phyloP scores from a whole-genome alignment of 2,797 vertebrate species.

The Florisuga fusca region DNA sequence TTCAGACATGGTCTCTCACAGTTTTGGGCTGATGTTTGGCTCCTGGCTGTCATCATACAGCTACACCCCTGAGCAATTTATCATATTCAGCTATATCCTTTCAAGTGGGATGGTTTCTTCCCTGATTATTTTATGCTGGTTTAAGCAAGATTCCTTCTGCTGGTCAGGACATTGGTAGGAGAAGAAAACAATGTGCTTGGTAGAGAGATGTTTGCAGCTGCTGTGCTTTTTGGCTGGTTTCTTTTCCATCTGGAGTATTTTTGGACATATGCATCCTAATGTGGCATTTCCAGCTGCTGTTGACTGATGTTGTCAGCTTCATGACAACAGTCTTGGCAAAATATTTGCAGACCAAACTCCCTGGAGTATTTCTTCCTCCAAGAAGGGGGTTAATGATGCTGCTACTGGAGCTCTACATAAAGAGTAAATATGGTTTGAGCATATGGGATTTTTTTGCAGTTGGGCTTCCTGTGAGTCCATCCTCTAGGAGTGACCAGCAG shows the following conservation, averaged over 20 bases:
- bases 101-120: neutral
- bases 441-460: neutral
- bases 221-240: neutral
- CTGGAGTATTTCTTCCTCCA: neutral
- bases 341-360: conserved; percentile 27
- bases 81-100: neutral
- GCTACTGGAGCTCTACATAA: neutral
- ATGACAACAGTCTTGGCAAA: conserved; percentile 32
- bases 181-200: neutral
- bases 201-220: neutral
- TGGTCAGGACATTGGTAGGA: neutral
- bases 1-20: accelerated
- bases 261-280: neutral
- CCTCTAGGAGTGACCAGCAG: neutral
- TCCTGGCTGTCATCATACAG: neutral
- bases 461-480: neutral
- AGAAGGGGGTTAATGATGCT: conserved; percentile 11
- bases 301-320: conserved; percentile 46
- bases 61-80: neutral
- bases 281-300: neutral
- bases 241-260: conserved; percentile 37
- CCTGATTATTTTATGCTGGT: neutral
- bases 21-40: neutral
- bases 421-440: neutral
- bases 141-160: neutral